phyloP scores from a whole-genome alignment of 1,140 invertebrate genomes.

The Drosophila kepulauana region DNA sequence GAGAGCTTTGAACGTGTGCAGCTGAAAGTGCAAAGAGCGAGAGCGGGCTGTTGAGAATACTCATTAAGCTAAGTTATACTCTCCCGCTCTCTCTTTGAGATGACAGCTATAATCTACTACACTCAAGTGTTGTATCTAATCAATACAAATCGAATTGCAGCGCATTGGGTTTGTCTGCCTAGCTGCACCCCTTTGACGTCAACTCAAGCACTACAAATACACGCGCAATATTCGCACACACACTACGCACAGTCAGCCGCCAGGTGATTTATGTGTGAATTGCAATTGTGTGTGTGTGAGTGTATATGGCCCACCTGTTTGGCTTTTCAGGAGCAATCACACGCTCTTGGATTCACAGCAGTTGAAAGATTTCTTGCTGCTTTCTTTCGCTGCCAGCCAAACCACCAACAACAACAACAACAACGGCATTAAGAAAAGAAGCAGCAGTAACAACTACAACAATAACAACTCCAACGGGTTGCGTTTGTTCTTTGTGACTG shows the following conservation, averaged over 20 bases:
- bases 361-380: slow-evolving; percentile 69
- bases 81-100: too few species aligned
- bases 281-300: slow-evolving; percentile 20
- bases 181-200: slow-evolving; percentile 28
- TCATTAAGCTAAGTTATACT: too few species aligned
- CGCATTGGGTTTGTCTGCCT: slow-evolving; percentile 14
- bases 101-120: slow-evolving; percentile 7
- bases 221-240: slow-evolving; percentile 37
- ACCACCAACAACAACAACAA: slow-evolving; percentile 24
- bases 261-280: slow-evolving; percentile 39
- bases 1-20: too few species aligned
- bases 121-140: slow-evolving; percentile 10
- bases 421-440: too few species aligned
- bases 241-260: slow-evolving; percentile 5
- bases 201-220: slow-evolving; percentile 38
- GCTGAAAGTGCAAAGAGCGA: too few species aligned
- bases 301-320: slow-evolving; percentile 62
- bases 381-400: slow-evolving; percentile 53
- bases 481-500: slow-evolving; percentile 76
- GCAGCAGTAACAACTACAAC: slow-evolving; percentile 12
- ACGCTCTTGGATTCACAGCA: slow-evolving; percentile 62
- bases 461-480: slow-evolving; percentile 53
- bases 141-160: slow-evolving; percentile 18
- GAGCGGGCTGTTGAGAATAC: too few species aligned
- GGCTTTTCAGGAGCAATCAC: slow-evolving; percentile 74